Base-by-base conservation (phyloP, 2,113 vertebrate species). In the Synchiropus splendidus region DNA sequence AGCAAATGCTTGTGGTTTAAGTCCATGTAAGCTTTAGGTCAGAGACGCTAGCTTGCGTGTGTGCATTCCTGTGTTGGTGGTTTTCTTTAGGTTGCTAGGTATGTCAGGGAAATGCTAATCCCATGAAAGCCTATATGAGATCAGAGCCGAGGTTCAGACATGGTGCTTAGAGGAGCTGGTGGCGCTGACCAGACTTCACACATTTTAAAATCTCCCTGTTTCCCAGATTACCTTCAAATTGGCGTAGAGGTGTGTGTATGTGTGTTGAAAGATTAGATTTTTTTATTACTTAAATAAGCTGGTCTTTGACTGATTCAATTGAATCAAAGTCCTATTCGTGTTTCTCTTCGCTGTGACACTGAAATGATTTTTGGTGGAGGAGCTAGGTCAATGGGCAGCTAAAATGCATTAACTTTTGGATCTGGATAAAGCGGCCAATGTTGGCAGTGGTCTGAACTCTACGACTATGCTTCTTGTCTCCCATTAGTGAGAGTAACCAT, bases 171-270 rank as follows among this genome's bases (percentile, higher is more conserved):
- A 63, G 63, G 45, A 64, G 58, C 50, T 41, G 42, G 61, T 52
- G 62, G 62, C 51, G 53, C 64, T 58, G 66, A 48, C 63, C 53
- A 53, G 38, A 61, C 61, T 73, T 80, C 60, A 77, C 70, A 74
- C 62, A 64, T 72, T 68, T 64, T 51, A 9, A 50, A 70, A 75
- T 67, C 52, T 55, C 39, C 48, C 49, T 48, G 58, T 52, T 64
- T 72, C 56, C 54, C 55, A 9, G 6, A 58, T 65, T 60, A 66
- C 16, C 17, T 48, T 53, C 52, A 51, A 36, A 66, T 54, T 55
- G 37, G 32, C 5, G 8, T 35, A 48, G 14, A 40, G 12, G 51
- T 12, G 31, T 16, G 10, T 48, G 18, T 36, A 32, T 46, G n/a
- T n/a, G n/a, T n/a, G n/a, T n/a, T n/a, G n/a, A n/a, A n/a, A n/a